These are phyloP conservation scores for Scaptomyza parva DNA, from an alignment of 2,888 invertebrate species.

Conservation along the genomic window DNA sequence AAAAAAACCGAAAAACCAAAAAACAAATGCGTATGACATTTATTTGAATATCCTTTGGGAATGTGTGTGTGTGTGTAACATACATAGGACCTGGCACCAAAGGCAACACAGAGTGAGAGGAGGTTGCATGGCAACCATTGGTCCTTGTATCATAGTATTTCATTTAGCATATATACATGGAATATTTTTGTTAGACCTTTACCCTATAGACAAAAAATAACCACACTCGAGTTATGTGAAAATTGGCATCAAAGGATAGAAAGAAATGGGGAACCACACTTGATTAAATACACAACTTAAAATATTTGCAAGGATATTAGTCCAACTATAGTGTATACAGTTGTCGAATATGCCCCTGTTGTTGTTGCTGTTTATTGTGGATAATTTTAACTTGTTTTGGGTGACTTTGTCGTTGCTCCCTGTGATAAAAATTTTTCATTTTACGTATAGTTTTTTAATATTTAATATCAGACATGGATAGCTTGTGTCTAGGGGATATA, in stretches of 20 bases:
- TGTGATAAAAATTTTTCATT: conserved; percentile 78
- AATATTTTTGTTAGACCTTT: conserved; percentile 33
- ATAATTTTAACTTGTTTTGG: conserved; percentile 28
- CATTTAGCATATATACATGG: conserved; percentile 66
- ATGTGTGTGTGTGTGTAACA: conserved; percentile 7
- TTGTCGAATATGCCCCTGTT: conserved; percentile 5
- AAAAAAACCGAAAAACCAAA: conserved; percentile 53
- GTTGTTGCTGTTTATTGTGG: neutral
- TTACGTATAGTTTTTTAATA: conserved; percentile 79
- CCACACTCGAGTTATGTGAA: neutral
- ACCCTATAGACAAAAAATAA: conserved; percentile 16
- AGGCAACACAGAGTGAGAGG: conserved; percentile 5
- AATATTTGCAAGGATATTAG: neutral
- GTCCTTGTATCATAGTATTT: conserved; percentile 73
- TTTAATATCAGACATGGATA: conserved; percentile 69
- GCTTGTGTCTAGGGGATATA: conserved; percentile 2
- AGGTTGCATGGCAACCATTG: conserved; percentile 33
- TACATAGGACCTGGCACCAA: conserved; percentile 21
- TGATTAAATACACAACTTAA: neutral
- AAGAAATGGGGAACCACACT: neutral
- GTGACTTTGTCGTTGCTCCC: conserved; percentile 58
- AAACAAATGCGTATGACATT: conserved; percentile 80
- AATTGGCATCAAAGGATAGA: neutral
- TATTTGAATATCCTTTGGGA: conserved; percentile 81
- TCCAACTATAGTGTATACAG: conserved; percentile 13